Conservation (phyloP, 2,113 vertebrate genomes). For the Pelobates fuscus region DNA sequence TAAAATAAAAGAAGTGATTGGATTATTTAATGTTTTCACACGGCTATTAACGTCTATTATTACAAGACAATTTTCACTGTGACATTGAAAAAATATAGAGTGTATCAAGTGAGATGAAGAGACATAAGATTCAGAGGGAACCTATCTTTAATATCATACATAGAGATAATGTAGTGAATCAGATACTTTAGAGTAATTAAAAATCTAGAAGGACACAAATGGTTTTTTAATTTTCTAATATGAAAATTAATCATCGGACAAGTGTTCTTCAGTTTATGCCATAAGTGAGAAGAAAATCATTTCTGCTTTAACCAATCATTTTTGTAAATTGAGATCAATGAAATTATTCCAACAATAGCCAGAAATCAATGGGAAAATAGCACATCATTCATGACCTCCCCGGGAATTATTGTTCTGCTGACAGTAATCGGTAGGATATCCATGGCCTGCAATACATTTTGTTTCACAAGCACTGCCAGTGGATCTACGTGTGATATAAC, state of each 20-base stretch:
- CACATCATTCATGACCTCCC: conserved; percentile 65
- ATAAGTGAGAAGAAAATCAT: conserved; percentile 59
- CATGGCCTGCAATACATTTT: conserved; percentile 59
- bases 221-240: conserved; percentile 52
- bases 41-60: not conserved
- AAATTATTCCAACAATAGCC: conserved; percentile 65
- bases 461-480: conserved; percentile 59
- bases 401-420: conserved; percentile 72
- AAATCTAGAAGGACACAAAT: conserved; percentile 37
- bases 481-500: conserved; percentile 63
- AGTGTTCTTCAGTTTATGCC: conserved; percentile 50
- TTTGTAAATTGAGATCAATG: conserved; percentile 71
- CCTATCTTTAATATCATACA: conserved; percentile 36
- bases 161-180: not conserved
- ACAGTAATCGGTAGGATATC: conserved; percentile 66
- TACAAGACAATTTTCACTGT: not conserved
- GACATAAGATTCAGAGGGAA: not conserved
- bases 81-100: not conserved
- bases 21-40: not conserved
- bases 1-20: too few species aligned
- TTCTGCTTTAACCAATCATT: conserved; percentile 61
- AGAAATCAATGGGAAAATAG: conserved; percentile 75
- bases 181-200: not conserved
- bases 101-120: not conserved
- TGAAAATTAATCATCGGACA: conserved; percentile 48